A percentile compares a stretch with the other conserved stretches of the same genome.
Conservation (phyloP, 2,113 vertebrate genomes). For the Gopherus flavomarginatus region DNA sequence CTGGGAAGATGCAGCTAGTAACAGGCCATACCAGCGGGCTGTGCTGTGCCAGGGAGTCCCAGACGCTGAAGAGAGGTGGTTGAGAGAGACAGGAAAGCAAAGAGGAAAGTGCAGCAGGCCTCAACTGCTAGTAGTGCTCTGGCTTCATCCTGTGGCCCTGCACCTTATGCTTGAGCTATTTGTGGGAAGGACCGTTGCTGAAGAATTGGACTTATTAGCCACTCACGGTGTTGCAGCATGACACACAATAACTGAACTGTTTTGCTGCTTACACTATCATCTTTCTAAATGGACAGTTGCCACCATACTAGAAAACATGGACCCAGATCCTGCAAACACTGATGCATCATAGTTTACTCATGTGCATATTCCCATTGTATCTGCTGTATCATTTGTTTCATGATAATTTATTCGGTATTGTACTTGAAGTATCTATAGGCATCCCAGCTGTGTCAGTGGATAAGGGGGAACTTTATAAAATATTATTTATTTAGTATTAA, state of each 20-base stretch:
- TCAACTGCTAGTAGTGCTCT: neutral
- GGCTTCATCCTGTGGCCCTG: neutral
- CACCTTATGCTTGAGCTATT: neutral
- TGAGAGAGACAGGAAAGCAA: neutral
- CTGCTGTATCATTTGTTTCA: slow-evolving; percentile 53
- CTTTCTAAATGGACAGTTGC: neutral
- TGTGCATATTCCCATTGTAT: slow-evolving; percentile 67
- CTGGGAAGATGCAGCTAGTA: neutral
- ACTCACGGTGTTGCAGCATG: neutral
- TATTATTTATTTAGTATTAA: neutral
- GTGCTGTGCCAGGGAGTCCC: neutral
- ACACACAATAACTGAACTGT: neutral
- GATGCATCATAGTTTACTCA: neutral
- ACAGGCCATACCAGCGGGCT: neutral
- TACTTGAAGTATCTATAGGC: slow-evolving; percentile 57
- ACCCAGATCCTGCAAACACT: slow-evolving; percentile 57
- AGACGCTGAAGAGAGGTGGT: neutral
- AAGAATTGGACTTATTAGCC: neutral
- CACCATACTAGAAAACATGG: slow-evolving; percentile 14
- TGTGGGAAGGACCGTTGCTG: neutral
- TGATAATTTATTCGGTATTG: slow-evolving; percentile 27
- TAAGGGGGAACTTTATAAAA: slow-evolving; percentile 40
- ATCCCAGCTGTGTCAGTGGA: slow-evolving; percentile 60
- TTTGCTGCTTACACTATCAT: neutral
- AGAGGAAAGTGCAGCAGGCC: neutral